Conservation (phyloP, 2,888 invertebrate genomes). For the Acanthosepion lycidas region DNA sequence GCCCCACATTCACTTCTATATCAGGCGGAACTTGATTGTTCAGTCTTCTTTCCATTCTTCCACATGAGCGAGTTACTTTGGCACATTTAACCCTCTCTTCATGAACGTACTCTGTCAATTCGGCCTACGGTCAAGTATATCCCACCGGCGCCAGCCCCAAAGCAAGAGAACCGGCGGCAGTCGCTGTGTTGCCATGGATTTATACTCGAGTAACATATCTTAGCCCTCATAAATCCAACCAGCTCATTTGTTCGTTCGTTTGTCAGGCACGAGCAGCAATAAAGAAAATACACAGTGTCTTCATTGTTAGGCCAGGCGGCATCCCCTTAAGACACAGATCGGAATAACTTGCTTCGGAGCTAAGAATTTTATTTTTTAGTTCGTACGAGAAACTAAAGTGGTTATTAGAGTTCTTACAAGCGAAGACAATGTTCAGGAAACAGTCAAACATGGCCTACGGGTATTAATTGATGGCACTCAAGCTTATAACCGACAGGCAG, state of each 20-base stretch:
- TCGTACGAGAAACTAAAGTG: background rate
- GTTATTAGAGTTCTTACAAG: constrained; percentile 18
- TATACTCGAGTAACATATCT: background rate
- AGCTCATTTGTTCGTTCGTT: background rate
- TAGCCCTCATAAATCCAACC: constrained; percentile 33
- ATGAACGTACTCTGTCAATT: background rate
- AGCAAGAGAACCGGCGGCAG: constrained; percentile 4
- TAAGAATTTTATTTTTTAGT: background rate
- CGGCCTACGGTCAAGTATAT: constrained; percentile 33
- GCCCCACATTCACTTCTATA: background rate
- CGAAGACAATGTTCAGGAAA: constrained; percentile 14
- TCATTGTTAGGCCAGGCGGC: constrained; percentile 22
- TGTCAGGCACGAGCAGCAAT: background rate
- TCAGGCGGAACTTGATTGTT: background rate
- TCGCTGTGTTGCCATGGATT: background rate
- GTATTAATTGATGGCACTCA: background rate
- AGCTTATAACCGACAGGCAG: background rate
- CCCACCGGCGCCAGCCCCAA: background rate
- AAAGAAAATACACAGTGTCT: constrained; percentile 4
- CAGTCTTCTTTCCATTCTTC: background rate
- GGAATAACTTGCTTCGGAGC: background rate
- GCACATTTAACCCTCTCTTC: constrained; percentile 21
- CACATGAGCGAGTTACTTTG: constrained; percentile 1
- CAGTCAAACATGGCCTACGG: constrained; percentile 33
- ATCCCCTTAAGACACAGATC: background rate